phyloP scores from a whole-genome alignment of 2,888 invertebrate genomes.

The Pheosia tremula region DNA sequence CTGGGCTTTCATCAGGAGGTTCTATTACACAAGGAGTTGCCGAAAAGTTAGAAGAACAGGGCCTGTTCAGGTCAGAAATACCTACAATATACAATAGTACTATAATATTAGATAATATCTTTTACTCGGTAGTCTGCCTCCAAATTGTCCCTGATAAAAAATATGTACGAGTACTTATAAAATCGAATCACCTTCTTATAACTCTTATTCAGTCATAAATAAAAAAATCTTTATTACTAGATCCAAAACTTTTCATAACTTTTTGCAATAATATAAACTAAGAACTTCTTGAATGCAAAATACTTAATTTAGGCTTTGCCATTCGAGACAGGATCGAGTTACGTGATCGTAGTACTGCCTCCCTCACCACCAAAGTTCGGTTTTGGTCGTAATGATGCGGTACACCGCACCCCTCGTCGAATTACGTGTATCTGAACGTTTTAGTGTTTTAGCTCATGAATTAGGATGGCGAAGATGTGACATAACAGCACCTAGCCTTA shows the following conservation, averaged over 20 bases:
- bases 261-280: no score
- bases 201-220: no score
- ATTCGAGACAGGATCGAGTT: constrained; percentile 10
- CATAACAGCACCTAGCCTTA: not conserved
- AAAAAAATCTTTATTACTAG: no score
- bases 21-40: constrained; percentile 95
- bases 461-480: not conserved
- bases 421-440: constrained; percentile 23
- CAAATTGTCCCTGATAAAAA: no score
- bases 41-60: constrained; percentile 89
- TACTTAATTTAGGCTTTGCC: not conserved
- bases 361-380: constrained; percentile 11
- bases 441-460: constrained; percentile 21
- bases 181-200: no score
- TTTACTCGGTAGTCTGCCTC: no score
- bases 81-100: no score
- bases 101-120: no score
- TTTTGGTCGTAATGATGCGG: constrained; percentile 37
- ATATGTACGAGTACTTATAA: no score
- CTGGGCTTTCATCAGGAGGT: constrained; percentile 93
- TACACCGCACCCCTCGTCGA: constrained; percentile 29
- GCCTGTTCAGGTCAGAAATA: constrained; percentile 87
- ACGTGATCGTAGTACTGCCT: constrained; percentile 12
- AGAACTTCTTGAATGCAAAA: no score
- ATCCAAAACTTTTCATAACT: no score